Conservation (phyloP, 2,888 invertebrate species). For the Xestobium rufovillosum region DNA sequence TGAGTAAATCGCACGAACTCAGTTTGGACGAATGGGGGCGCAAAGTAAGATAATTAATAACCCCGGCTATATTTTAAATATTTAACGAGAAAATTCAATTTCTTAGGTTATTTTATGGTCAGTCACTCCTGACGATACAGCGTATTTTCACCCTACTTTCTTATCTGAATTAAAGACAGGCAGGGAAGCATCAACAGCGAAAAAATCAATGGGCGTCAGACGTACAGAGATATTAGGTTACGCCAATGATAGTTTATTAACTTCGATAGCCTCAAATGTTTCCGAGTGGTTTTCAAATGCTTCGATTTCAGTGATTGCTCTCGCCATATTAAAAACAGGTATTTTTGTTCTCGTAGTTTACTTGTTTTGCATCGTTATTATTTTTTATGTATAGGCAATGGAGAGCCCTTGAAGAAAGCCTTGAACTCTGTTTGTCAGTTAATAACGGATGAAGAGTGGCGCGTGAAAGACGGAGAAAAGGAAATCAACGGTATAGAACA, state of each 20-base stretch:
- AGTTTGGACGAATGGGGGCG: slow-evolving; percentile 74
- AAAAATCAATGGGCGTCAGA: slow-evolving; percentile 61
- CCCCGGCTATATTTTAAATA: neutral
- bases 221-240: slow-evolving; percentile 61
- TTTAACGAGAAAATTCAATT: slow-evolving; percentile 6
- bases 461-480: slow-evolving; percentile 44
- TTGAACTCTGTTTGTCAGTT: slow-evolving; percentile 44
- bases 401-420: slow-evolving; percentile 37
- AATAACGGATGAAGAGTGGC: slow-evolving; percentile 48
- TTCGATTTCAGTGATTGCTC: slow-evolving; percentile 59
- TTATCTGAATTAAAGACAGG: slow-evolving; percentile 68
- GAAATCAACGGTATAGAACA: slow-evolving; percentile 59
- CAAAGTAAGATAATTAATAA: slow-evolving; percentile 51
- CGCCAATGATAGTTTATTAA: slow-evolving; percentile 48
- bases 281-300: slow-evolving; percentile 62
- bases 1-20: slow-evolving; percentile 59
- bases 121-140: slow-evolving; percentile 70
- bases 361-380: neutral
- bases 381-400: slow-evolving; percentile 36
- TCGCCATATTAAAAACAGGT: slow-evolving; percentile 63
- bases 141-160: slow-evolving; percentile 76
- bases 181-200: slow-evolving; percentile 61
- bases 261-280: slow-evolving; percentile 45
- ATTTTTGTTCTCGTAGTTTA: neutral
- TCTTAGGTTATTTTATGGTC: slow-evolving; percentile 69